Conservation (phyloP, 2,888 invertebrate genomes). For the Ormyrus pomaceus region DNA sequence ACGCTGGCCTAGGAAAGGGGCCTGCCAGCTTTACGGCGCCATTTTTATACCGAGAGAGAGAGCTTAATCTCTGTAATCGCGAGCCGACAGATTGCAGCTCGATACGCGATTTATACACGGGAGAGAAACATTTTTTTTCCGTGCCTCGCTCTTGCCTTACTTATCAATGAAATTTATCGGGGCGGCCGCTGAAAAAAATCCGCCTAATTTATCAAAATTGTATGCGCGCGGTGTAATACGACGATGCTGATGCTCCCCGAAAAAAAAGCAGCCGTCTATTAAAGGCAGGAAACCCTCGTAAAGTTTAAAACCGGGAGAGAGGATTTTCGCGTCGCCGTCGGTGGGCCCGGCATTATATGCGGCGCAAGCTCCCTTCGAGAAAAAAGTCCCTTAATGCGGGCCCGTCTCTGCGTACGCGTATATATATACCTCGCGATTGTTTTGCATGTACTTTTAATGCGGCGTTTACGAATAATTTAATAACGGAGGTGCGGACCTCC, state of each 20-base stretch:
- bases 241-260: neutral
- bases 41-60: no score
- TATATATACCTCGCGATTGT: conserved; percentile 29
- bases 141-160: no score
- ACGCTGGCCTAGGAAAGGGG: no score
- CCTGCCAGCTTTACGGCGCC: no score
- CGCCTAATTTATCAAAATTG: no score
- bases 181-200: no score
- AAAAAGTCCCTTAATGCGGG: conserved; percentile 36
- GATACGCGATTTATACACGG: no score
- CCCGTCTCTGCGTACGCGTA: neutral
- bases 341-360: neutral
- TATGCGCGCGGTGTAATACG: neutral
- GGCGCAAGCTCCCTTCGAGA: neutral
- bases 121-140: no score
- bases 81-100: no score
- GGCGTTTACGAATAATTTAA: conserved; percentile 54
- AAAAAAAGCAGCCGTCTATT: neutral
- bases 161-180: no score
- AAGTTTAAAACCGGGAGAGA: neutral
- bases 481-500: conserved; percentile 24
- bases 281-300: neutral
- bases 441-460: conserved; percentile 52
- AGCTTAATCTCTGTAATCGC: no score
- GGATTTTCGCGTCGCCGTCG: conserved; percentile 6